Evolutionary conservation across 2,113 vertebrate genomes (phyloP), one percentile per base, ranked within the genome.

Genomic region (Melospiza melodia): DNA sequence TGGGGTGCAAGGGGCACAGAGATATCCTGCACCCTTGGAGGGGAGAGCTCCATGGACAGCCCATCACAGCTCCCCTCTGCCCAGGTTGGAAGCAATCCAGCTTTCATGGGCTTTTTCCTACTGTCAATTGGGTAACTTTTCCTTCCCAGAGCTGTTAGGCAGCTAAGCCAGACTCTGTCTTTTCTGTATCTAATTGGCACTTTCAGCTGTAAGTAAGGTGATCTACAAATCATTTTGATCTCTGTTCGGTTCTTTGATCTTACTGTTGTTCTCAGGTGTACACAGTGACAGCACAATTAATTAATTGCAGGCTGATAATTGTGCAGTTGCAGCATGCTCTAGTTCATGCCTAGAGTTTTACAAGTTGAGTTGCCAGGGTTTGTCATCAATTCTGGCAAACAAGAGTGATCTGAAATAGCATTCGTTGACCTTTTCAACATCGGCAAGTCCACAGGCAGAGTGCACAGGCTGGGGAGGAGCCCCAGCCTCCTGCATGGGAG

Each of bases 191-290:
- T 95, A 90, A 95, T 92, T 96, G 93, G 88, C 55, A 78, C 94
- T 93, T 95, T 79, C 90, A 89, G 69, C 92, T 89, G 69, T 76
- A 92, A 81, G 93, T 90, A 52, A 75, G 86, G 88, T 72, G 92
- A 96, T 96, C 90, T 90, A 39, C 95, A 94, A 96, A 93, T 96
- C 80, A 86, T 94, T 96, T 89, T 96, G 93, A 95, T 95, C 96
- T 94, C 86, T 81, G 73, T n/a, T 92, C 83, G 51, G 93, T 67
- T 84, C 94, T 97, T 89, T 96, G 94, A 95, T 96, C 93, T 95
- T 44, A 33, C 61, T 51, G 92, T 82, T 96, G 94, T 95, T 95
- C 93, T 96, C 95, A 86, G 94, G 90, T 93, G 94, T 76, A 31
- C 75, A 27, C 12, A 87, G 69, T 94, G 92, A 90, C 90, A 94